Evolutionary conservation across 1,140 invertebrate genomes (phyloP).

Genomic region (Arion vulgaris): DNA sequence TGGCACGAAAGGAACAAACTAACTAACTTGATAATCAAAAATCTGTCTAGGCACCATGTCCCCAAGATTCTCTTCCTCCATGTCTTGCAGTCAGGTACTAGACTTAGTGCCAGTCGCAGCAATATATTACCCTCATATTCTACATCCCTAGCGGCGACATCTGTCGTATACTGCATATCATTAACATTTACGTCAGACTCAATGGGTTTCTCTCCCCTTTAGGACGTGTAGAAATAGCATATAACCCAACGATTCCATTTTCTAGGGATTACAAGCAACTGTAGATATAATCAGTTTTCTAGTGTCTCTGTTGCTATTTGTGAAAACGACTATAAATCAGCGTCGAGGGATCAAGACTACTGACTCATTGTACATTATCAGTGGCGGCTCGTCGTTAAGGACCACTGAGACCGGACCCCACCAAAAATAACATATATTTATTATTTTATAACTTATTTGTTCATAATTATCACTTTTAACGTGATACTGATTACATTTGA

Average conservation of each 20-base stretch:
- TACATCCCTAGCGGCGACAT: neutral
- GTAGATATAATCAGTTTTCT: slow-evolving; percentile 1
- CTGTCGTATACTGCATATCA: neutral
- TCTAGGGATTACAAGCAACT: neutral
- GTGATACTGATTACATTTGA: too few relatives aligned
- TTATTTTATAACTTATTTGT: too few relatives aligned
- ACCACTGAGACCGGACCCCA: too few relatives aligned
- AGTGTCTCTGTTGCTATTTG: neutral
- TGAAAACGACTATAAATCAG: neutral
- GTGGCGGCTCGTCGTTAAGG: too few relatives aligned
- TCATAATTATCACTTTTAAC: too few relatives aligned
- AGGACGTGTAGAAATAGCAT: neutral
- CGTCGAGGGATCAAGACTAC: neutral
- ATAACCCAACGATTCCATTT: neutral
- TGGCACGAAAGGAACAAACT: too few relatives aligned
- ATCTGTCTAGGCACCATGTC: neutral
- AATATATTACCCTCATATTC: neutral
- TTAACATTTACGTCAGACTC: neutral
- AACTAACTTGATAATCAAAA: too few relatives aligned
- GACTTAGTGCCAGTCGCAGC: neutral
- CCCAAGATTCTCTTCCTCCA: neutral
- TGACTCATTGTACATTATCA: neutral
- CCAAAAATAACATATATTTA: too few relatives aligned
- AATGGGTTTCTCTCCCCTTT: neutral
- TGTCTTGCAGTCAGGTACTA: neutral